A percentile compares a stretch with the other conserved stretches of the same genome.
Evolutionary conservation across 2,797 vertebrate species (phyloP).

Genomic region (Sparus aurata): DNA sequence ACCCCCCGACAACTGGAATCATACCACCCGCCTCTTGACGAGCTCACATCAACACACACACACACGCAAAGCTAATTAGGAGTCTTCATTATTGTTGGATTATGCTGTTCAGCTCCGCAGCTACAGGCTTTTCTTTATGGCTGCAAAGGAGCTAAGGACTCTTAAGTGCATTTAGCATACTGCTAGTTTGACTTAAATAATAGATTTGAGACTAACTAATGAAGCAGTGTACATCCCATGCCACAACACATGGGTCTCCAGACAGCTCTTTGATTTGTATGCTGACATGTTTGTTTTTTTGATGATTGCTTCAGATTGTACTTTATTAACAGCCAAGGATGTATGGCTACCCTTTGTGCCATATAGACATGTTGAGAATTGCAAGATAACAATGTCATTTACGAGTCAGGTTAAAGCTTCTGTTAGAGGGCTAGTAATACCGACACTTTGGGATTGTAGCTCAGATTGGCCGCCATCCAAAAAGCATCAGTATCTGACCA

Average conservation of each 20-base stretch:
- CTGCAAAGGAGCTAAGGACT: slow-evolving; percentile 69
- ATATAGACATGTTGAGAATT: too few relatives aligned
- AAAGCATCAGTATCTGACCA: too few relatives aligned
- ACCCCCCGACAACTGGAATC: slow-evolving; percentile 83
- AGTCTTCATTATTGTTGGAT: slow-evolving; percentile 83
- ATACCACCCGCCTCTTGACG: slow-evolving; percentile 80
- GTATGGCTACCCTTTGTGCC: too few relatives aligned
- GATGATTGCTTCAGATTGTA: not conserved
- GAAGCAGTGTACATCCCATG: slow-evolving; percentile 25
- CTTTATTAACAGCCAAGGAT: not conserved
- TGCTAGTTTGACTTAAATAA: slow-evolving; percentile 75
- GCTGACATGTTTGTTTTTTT: slow-evolving; percentile 1
- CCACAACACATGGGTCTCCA: not conserved
- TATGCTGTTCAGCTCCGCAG: slow-evolving; percentile 77
- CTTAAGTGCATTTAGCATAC: slow-evolving; percentile 76
- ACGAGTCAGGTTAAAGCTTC: too few relatives aligned
- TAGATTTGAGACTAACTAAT: slow-evolving; percentile 69
- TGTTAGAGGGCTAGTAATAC: too few relatives aligned
- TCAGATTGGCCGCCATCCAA: too few relatives aligned
- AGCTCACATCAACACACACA: slow-evolving; percentile 70
- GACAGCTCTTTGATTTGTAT: not conserved
- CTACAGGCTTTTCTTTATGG: slow-evolving; percentile 75
- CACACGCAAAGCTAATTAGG: slow-evolving; percentile 76
- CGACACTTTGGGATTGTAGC: too few relatives aligned
- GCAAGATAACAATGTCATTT: too few relatives aligned